Evolutionary conservation across 2,797 vertebrate species (phyloP).

Genomic region (Spondyliosoma cantharus): DNA sequence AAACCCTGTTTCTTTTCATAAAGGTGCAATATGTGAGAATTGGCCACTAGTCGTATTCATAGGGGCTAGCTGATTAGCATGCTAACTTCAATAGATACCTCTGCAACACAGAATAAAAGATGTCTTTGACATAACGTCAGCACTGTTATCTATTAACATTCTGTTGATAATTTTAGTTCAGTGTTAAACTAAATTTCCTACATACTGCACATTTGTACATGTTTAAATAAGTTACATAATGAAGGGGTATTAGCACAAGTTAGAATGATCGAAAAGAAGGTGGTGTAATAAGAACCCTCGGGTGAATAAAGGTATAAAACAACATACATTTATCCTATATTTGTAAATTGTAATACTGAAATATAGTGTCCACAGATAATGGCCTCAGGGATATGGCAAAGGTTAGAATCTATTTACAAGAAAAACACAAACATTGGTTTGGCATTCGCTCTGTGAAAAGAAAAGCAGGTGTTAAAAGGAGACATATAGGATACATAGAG

Average conservation of each 20-base stretch:
- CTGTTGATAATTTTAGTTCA: too few species aligned
- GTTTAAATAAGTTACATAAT: neutral
- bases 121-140: too few species aligned
- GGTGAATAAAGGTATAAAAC: neutral
- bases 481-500: neutral
- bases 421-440: neutral
- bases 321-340: neutral
- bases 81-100: too few species aligned
- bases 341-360: neutral
- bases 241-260: neutral
- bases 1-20: neutral
- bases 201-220: too few species aligned
- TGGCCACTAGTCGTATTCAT: too few species aligned
- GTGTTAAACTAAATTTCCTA: too few species aligned
- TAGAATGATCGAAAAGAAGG: neutral
- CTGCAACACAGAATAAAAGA: too few species aligned
- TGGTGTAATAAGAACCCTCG: neutral
- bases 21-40: too few species aligned
- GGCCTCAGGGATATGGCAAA: neutral
- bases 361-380: neutral
- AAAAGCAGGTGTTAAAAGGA: constrained; percentile 1
- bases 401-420: neutral
- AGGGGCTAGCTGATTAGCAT: too few species aligned
- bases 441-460: neutral
- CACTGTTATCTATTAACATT: too few species aligned